A percentile compares a stretch with the other conserved stretches of the same genome.
phyloP scores from a whole-genome alignment of 2,797 vertebrate genomes.

The Cirrhinus mrigala region DNA sequence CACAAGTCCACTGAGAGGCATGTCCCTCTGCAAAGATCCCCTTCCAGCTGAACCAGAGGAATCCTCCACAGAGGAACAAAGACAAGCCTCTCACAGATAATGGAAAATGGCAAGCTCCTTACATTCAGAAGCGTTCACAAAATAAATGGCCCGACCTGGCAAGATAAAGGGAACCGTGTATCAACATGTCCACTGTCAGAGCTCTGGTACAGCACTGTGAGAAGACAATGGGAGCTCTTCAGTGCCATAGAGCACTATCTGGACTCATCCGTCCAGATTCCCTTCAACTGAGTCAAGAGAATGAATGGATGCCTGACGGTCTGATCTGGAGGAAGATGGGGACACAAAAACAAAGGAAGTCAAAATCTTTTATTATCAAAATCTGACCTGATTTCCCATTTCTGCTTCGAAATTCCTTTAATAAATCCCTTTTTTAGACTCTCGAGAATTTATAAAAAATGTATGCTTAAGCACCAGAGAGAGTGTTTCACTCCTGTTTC shows the following conservation, averaged over 20 bases:
- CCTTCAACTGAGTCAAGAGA: constrained; percentile 21
- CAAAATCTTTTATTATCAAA: constrained; percentile 54
- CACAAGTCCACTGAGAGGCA: constrained; percentile 54
- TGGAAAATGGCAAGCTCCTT: constrained; percentile 42
- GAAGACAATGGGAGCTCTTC: constrained; percentile 21
- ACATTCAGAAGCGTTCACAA: constrained; percentile 12
- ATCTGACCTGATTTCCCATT: constrained; percentile 64
- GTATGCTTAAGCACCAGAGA: neutral
- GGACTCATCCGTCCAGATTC: constrained; percentile 38
- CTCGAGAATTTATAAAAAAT: constrained; percentile 34
- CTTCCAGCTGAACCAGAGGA: constrained; percentile 63
- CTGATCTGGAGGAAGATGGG: neutral
- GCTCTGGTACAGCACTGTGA: constrained; percentile 27
- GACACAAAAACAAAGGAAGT: constrained; percentile 31
- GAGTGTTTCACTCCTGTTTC: neutral
- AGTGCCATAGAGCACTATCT: constrained; percentile 6
- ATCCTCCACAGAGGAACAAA: constrained; percentile 62
- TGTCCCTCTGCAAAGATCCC: constrained; percentile 50
- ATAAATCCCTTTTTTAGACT: constrained; percentile 63
- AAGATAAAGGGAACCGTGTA: constrained; percentile 37
- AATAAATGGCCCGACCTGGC: constrained; percentile 32
- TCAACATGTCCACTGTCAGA: constrained; percentile 42
- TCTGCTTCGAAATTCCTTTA: constrained; percentile 54
- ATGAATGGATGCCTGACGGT: constrained; percentile 4
- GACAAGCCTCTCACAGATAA: constrained; percentile 55